Evolutionary conservation across 2,113 vertebrate genomes (phyloP), one percentile per base, ranked within the genome.

Genomic region (Gopherus evgoodei): DNA sequence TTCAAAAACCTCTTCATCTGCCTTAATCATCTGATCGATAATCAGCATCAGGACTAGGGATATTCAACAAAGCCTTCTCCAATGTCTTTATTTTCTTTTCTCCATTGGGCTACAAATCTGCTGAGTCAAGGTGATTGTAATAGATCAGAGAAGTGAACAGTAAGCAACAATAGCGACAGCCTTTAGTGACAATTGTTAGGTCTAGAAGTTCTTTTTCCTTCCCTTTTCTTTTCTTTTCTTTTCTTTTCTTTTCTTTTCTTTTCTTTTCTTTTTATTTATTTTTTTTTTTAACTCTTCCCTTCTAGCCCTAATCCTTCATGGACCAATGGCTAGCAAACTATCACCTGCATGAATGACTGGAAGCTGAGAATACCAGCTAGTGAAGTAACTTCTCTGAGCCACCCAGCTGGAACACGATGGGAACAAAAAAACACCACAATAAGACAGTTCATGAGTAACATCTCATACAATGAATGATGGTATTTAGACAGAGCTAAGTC

Each of bases 11-110:
- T 99, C 98, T 99, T 99, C 99, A 99, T 99, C 99, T 99, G 98
- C 98, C 98, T 99, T 99, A 99, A 99, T 99, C 99, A 99, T 98
- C 98, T 98, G 98, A 99, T 99, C 99, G 95, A 99, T 99, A 99
- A 99, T 99, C 99, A 98, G 98, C 97, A 97, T 99, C 98, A 98
- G 98, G 98, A 98, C 98, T 97, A 98, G 94, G 97, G 96, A 98
- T 98, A 98, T 99, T 98, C 98, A 98, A 98, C 98, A 99, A 98
- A 98, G 98, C 98, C 97, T 98, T 98, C 97, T 97, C 97, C 97
- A 95, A 98, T 96, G 98, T 98, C 98, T 98, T 97, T 97, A 98
- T 98, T 98, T 98, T 97, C 96, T 97, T 97, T 97, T 95, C 98
- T 98, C 98, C 98, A 97, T 96, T 97, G 97, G 98, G 96, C 97